Conservation (phyloP, 2,888 invertebrate genomes). For the Beris morrisii region DNA sequence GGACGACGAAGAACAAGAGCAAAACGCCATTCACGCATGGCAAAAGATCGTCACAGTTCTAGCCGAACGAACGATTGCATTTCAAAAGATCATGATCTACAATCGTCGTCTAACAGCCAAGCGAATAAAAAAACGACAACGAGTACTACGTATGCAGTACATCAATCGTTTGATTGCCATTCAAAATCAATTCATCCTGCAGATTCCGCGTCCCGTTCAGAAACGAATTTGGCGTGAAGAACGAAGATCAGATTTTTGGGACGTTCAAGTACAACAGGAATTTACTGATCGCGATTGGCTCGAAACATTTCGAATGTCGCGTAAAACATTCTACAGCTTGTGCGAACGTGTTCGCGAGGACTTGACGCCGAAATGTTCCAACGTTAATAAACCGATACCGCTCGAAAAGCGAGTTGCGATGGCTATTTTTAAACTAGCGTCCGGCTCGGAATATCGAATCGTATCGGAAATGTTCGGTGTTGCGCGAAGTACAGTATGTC, state of each 20-base stretch:
- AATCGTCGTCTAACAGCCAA: constrained; percentile 47
- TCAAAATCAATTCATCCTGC: constrained; percentile 48
- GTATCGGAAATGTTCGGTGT: constrained; percentile 49
- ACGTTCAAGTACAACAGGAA: constrained; percentile 40
- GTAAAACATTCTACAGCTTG: constrained; percentile 46
- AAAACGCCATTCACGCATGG: constrained; percentile 12
- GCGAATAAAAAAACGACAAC: constrained; percentile 44
- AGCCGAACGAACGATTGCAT: constrained; percentile 45
- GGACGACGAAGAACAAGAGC: background rate
- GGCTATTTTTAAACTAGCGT: constrained; percentile 49
- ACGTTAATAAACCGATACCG: constrained; percentile 42
- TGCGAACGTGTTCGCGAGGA: constrained; percentile 44
- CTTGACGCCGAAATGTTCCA: constrained; percentile 40
- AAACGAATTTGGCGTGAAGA: constrained; percentile 30
- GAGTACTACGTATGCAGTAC: constrained; percentile 47
- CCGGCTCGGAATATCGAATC: constrained; percentile 47
- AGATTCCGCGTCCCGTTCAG: constrained; percentile 42
- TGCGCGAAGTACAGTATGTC: constrained; percentile 46
- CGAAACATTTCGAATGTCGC: constrained; percentile 48
- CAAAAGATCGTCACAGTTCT: constrained; percentile 42
- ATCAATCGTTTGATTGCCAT: constrained; percentile 48
- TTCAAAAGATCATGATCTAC: constrained; percentile 47
- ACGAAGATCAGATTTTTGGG: constrained; percentile 41
- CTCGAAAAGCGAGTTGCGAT: constrained; percentile 50
- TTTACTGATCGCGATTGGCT: constrained; percentile 47